Conservation (phyloP, 2,113 vertebrate species). For the Sterrhoptilus dennistouni region DNA sequence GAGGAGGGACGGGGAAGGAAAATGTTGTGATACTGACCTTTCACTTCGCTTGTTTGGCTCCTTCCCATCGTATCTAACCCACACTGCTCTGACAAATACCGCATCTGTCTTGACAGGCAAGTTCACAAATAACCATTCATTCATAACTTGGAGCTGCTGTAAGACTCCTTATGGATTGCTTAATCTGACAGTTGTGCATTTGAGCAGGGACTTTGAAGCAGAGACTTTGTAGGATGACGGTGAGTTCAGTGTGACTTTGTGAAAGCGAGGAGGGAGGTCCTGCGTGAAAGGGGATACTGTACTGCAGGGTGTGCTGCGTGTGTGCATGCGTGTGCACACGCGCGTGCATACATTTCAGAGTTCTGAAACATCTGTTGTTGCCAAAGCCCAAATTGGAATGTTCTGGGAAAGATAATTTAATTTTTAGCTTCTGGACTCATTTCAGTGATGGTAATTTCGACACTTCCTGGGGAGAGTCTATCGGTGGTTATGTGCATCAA, state of each 20-base stretch:
- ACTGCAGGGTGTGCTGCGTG: background rate
- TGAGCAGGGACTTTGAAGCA: conserved; percentile 19
- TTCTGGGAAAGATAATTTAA: conserved; percentile 69
- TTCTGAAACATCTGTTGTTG: conserved; percentile 54
- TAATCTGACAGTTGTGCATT: conserved; percentile 51
- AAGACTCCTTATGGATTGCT: conserved; percentile 25
- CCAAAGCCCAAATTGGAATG: conserved; percentile 62
- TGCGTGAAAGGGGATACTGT: background rate
- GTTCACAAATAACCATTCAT: conserved; percentile 64
- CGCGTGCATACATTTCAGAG: background rate
- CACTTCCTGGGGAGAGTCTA: conserved; percentile 62
- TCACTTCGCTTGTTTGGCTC: conserved; percentile 61
- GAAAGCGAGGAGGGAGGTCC: conserved; percentile 20
- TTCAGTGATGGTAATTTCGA: conserved; percentile 66
- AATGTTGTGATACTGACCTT: conserved; percentile 58
- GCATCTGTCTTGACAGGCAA: conserved; percentile 60
- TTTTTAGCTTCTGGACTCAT: conserved; percentile 69
- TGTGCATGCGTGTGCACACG: background rate
- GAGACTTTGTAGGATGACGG: background rate
- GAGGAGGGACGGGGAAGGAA: background rate
- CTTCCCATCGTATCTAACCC: conserved; percentile 49
- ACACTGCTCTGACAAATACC: conserved; percentile 52
- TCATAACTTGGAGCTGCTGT: conserved; percentile 55
- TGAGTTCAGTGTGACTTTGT: background rate
- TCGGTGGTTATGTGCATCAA: conserved; percentile 50